Evolutionary conservation across 2,797 vertebrate species (phyloP).

Genomic region (Peromyscus aztecus): DNA sequence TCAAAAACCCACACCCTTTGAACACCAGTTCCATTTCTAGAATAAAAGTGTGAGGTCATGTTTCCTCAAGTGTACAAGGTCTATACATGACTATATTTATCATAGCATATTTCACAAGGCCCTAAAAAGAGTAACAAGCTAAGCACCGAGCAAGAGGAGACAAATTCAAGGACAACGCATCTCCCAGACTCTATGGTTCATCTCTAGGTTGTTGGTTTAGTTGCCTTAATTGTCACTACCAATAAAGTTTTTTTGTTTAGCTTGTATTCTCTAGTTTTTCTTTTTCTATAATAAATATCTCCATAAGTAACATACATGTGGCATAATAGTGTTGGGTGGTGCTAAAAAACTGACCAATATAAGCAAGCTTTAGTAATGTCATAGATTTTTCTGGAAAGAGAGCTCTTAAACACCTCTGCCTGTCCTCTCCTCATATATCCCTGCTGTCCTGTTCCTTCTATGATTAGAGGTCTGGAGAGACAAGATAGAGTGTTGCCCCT

Average conservation of each 20-base stretch:
- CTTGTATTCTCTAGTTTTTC: background rate
- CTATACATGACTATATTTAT: background rate
- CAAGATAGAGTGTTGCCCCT: background rate
- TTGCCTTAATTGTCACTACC: background rate
- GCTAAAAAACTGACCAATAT: background rate
- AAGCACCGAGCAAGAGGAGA: background rate
- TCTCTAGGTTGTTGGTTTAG: background rate
- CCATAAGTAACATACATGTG: background rate
- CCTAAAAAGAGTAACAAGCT: background rate
- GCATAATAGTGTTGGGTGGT: background rate
- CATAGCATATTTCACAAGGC: background rate
- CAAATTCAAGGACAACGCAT: background rate
- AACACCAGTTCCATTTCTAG: background rate
- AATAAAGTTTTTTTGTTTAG: background rate
- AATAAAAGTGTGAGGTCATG: background rate
- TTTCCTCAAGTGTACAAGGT: background rate
- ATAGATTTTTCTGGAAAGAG: background rate
- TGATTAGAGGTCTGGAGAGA: background rate
- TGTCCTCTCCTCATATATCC: background rate
- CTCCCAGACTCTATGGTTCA: background rate
- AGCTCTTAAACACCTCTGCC: background rate
- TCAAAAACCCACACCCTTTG: background rate
- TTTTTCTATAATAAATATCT: slow-evolving; percentile 36
- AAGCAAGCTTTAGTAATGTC: background rate
- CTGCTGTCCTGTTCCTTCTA: background rate